phyloP scores from a whole-genome alignment of 1,140 invertebrate genomes.

The Drosophila auraria region DNA sequence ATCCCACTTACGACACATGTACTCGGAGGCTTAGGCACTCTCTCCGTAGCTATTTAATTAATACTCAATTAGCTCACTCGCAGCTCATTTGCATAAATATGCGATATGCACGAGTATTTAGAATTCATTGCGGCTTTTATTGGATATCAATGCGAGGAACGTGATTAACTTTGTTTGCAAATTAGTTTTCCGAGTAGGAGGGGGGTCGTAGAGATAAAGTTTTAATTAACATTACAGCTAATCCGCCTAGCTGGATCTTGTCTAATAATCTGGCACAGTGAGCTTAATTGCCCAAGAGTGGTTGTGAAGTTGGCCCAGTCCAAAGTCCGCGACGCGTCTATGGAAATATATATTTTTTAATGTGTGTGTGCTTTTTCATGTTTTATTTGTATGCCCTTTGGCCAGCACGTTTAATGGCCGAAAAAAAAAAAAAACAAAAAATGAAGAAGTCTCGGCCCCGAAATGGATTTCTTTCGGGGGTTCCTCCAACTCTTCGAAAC shows the following conservation, averaged over 20 bases:
- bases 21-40: slow-evolving; percentile 23
- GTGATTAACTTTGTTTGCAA: slow-evolving; percentile 76
- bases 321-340: slow-evolving; percentile 8
- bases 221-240: slow-evolving; percentile 80
- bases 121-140: slow-evolving; percentile 61
- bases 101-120: slow-evolving; percentile 54
- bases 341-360: slow-evolving; percentile 43
- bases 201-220: slow-evolving; percentile 49
- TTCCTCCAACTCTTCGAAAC: slow-evolving; percentile 44
- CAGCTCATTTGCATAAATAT: slow-evolving; percentile 71
- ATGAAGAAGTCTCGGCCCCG: slow-evolving; percentile 47
- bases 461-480: slow-evolving; percentile 41
- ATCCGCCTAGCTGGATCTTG: slow-evolving; percentile 52
- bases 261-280: slow-evolving; percentile 53
- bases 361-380: slow-evolving; percentile 9
- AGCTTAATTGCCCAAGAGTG: slow-evolving; percentile 45
- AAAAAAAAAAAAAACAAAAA: slow-evolving; percentile 34
- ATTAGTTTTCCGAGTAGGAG: slow-evolving; percentile 54
- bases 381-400: slow-evolving; percentile 35
- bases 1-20: slow-evolving; percentile 62
- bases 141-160: slow-evolving; percentile 65
- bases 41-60: slow-evolving; percentile 66
- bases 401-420: slow-evolving; percentile 46
- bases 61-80: slow-evolving; percentile 74
- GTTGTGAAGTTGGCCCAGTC: slow-evolving; percentile 8